Conservation (phyloP, 1,140 invertebrate species). For the Drosophila parvula region DNA sequence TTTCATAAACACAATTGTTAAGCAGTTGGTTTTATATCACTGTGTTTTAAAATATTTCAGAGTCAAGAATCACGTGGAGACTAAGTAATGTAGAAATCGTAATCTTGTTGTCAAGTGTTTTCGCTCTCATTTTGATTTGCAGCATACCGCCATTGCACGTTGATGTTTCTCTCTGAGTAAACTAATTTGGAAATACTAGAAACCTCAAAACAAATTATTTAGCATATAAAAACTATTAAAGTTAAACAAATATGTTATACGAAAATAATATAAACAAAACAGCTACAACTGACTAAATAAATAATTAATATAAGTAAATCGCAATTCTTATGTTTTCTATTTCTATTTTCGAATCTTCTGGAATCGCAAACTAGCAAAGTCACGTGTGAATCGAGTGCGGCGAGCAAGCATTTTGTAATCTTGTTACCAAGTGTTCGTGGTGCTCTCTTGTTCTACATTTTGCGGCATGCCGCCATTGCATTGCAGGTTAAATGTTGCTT, state of each 20-base stretch:
- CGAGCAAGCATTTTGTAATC: slow-evolving; percentile 20
- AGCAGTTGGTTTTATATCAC: not conserved
- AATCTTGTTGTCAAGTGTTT: slow-evolving; percentile 38
- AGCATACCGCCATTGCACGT: slow-evolving; percentile 19
- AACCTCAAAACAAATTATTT: not conserved
- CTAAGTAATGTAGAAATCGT: not conserved
- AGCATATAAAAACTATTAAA: not conserved
- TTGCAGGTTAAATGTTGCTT: slow-evolving; percentile 11
- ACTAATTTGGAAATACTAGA: not conserved
- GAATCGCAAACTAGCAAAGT: not conserved
- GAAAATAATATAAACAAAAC: not conserved
- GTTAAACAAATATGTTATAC: not conserved
- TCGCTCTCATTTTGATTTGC: not conserved
- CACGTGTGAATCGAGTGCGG: slow-evolving; percentile 1
- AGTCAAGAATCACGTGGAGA: not conserved
- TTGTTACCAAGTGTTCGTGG: slow-evolving; percentile 29
- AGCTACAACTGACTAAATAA: too few species aligned
- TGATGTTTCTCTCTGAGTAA: not conserved
- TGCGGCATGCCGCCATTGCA: slow-evolving; percentile 17
- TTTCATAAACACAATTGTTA: not conserved
- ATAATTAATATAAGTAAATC: not conserved
- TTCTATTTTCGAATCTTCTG: slow-evolving; percentile 7
- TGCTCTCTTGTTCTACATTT: not conserved
- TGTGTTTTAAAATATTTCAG: not conserved
- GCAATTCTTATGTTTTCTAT: not conserved